phyloP scores from a whole-genome alignment of 2,797 vertebrate genomes.

The Salmo trutta region DNA sequence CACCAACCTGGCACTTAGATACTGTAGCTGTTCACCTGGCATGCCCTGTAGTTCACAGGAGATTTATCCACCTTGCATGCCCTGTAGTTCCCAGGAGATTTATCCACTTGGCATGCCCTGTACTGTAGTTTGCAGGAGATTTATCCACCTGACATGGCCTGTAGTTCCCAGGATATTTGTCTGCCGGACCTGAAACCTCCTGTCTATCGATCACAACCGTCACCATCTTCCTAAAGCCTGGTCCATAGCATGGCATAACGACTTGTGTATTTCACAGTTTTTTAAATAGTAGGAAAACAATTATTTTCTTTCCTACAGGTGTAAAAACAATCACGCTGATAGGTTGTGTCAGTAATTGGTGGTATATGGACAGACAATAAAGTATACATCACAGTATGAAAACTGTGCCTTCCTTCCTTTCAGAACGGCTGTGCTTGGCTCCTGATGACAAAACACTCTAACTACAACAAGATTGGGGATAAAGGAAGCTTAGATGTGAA shows the following conservation, averaged over 20 bases:
- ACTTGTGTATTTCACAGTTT: too few relatives aligned
- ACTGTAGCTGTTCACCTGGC: not conserved
- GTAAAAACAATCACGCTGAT: not conserved
- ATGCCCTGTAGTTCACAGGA: not conserved
- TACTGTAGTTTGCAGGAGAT: too few relatives aligned
- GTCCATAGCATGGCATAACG: not conserved
- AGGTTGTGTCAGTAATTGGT: not conserved
- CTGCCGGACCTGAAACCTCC: not conserved
- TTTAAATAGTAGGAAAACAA: too few relatives aligned
- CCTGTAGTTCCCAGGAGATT: not conserved
- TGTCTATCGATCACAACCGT: not conserved
- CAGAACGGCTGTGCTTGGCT: not conserved
- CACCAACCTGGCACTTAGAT: not conserved
- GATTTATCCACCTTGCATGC: not conserved
- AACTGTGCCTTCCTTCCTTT: not conserved
- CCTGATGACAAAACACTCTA: slow-evolving; percentile 63
- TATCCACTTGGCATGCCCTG: too few relatives aligned
- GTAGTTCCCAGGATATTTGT: too few relatives aligned
- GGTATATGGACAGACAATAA: not conserved
- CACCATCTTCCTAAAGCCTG: not conserved
- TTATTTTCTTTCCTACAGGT: too few relatives aligned
- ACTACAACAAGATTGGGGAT: slow-evolving; percentile 65
- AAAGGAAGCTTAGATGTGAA: slow-evolving; percentile 46
- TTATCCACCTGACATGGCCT: too few relatives aligned
- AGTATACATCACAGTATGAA: too few relatives aligned